A percentile compares a stretch with the other conserved stretches of the same genome.
Conservation (phyloP, 2,113 vertebrate genomes). For the Dicrurus megarhynchus region DNA sequence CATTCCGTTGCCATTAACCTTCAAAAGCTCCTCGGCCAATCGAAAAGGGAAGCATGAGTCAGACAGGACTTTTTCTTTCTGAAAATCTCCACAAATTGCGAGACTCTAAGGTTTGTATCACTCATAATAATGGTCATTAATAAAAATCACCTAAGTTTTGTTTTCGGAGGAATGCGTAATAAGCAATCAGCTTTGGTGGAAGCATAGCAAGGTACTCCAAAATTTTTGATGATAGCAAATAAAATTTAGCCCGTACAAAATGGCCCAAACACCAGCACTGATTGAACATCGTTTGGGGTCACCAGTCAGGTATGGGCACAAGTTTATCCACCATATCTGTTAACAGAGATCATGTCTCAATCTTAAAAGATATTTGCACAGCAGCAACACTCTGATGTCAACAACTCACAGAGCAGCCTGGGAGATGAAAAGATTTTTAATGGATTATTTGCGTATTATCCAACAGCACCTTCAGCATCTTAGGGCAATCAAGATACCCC, state of each 20-base stretch:
- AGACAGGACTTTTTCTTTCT: neutral
- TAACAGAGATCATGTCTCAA: neutral
- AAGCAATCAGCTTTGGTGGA: neutral
- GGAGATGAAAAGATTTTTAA: conserved; percentile 6
- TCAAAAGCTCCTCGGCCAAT: neutral
- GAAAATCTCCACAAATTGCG: neutral
- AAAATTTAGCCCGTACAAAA: neutral
- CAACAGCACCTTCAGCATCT: neutral
- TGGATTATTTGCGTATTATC: neutral
- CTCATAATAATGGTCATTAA: neutral
- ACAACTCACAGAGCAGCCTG: neutral
- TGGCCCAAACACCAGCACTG: neutral
- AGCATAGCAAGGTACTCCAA: neutral
- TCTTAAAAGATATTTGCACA: neutral
- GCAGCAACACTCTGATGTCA: neutral
- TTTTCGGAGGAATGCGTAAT: neutral
- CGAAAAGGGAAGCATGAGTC: neutral
- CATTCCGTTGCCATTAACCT: neutral
- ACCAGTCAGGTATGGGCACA: neutral
- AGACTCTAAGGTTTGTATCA: neutral
- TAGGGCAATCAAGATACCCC: neutral
- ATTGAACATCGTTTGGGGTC: neutral
- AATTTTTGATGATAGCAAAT: neutral
- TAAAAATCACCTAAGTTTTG: neutral
- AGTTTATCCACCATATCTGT: neutral